Evolutionary conservation across 2,797 vertebrate species (phyloP).

Genomic region (Rhinophrynus dorsalis): DNA sequence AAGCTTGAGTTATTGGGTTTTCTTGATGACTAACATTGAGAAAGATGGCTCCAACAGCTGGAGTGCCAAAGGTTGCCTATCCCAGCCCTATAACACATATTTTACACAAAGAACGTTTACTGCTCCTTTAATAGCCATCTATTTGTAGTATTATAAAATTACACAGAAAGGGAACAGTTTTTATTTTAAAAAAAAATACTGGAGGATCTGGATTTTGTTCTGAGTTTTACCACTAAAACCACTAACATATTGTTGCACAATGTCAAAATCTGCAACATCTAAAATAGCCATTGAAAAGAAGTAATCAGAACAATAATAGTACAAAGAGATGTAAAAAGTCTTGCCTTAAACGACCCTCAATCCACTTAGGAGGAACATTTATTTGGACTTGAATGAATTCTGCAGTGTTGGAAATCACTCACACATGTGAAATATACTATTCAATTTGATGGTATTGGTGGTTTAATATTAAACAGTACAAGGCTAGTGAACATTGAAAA

Average conservation of each 20-base stretch:
- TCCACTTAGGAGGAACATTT: conserved; percentile 21
- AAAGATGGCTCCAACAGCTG: too few species aligned
- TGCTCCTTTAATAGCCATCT: too few species aligned
- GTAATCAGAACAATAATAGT: conserved; percentile 12
- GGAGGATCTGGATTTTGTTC: conserved; percentile 17
- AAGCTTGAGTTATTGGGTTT: too few species aligned
- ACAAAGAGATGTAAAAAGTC: neutral
- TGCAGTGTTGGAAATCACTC: conserved; percentile 30
- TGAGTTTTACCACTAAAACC: conserved; percentile 11
- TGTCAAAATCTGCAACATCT: conserved; percentile 1
- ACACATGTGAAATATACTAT: conserved; percentile 20
- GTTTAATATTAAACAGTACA: conserved; percentile 13
- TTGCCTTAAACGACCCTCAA: conserved; percentile 36
- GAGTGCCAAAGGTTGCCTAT: too few species aligned
- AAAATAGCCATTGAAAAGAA: neutral
- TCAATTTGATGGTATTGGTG: conserved; percentile 14
- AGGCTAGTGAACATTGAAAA: neutral
- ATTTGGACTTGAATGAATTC: conserved; percentile 24
- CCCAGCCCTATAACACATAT: too few species aligned
- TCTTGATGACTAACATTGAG: too few species aligned
- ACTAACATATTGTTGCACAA: neutral
- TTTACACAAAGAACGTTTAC: too few species aligned
- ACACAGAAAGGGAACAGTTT: neutral
- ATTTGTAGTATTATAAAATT: neutral
- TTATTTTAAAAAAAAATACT: neutral